Base-by-base conservation (phyloP, 2,113 vertebrate genomes). In the Abramis brama region DNA sequence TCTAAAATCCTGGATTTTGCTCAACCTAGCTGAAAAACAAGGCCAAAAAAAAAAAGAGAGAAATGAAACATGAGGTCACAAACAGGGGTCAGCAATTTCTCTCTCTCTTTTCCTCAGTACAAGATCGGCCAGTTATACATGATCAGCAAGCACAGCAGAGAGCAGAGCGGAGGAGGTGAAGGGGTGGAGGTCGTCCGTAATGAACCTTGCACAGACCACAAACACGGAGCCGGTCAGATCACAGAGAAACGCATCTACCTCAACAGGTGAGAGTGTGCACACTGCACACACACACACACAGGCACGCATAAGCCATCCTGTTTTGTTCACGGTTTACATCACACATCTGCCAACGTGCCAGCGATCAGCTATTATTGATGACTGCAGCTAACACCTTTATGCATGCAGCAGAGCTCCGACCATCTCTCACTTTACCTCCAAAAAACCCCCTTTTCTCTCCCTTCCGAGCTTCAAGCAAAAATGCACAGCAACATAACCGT, bases 141-240 rank as follows among this genome's bases (percentile, higher is more conserved):
- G 94, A 97, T 98, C 96, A 98, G 95, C 89, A 98, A 97, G 90
- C 97, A 97, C 94, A 96, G 96, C 89, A 95, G 95, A 77, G 96
- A 97, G 93, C 96, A 98, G 94, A 97, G 96, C 0, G 95, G 94
- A 25, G 95, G 95, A 39, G 97, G 97, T 0, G 97, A 97, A 86
- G 97, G 97, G 0, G 96, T 98, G 87, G 96, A 97, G 92, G 97
- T 97, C 90, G 93, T 97, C 90, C 95, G 89, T 87, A 98, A 97
- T 23, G 95, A 97, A 64, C 87, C 94, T 0, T 95, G 96, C 1
- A 90, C 90, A 83, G 96, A 97, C 88, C 97, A 96, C 0, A 82
- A 96, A 78, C 93, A 97, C 0, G 97, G 97, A 60, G 76, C 1
- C 0, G 97, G 97, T 9, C 97, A 97, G 93, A 91, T 96, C 93